Evolutionary conservation across 2,888 invertebrate species (phyloP).

Genomic region (Temnothorax rugatulus): DNA sequence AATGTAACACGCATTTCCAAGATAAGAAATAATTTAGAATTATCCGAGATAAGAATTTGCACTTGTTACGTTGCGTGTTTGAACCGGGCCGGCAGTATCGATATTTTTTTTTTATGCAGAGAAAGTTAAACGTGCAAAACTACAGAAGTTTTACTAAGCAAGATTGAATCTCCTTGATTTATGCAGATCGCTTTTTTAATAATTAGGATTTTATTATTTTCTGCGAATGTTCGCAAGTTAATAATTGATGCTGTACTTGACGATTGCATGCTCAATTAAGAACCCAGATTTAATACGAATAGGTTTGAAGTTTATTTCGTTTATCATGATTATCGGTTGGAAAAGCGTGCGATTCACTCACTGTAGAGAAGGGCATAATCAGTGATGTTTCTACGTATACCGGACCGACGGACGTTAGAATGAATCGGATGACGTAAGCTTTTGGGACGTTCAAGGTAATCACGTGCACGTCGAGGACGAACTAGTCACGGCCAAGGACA

Average conservation of each 20-base stretch:
- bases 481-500: conserved; percentile 50
- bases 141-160: background rate
- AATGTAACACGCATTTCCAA: conserved; percentile 15
- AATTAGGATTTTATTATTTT: background rate
- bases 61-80: conserved; percentile 35
- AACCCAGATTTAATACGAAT: background rate
- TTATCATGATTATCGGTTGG: background rate
- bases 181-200: conserved; percentile 8
- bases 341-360: background rate
- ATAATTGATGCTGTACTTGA: background rate
- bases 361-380: background rate
- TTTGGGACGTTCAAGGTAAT: conserved; percentile 43
- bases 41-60: conserved; percentile 25
- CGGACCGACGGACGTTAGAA: background rate
- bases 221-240: background rate
- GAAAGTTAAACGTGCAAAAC: conserved; percentile 25
- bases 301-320: background rate
- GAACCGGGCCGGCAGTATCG: background rate
- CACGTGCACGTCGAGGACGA: conserved; percentile 28
- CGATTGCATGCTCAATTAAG: background rate
- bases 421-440: conserved; percentile 41
- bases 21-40: conserved; percentile 35
- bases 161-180: conserved; percentile 19
- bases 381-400: conserved; percentile 9
- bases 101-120: background rate